Percentiles rank a stretch among this genome's conserved stretches.
These are phyloP conservation scores for Campylomormyrus tamandua DNA, from an alignment of 2,113 vertebrate genomes.

Conservation along the genomic window DNA sequence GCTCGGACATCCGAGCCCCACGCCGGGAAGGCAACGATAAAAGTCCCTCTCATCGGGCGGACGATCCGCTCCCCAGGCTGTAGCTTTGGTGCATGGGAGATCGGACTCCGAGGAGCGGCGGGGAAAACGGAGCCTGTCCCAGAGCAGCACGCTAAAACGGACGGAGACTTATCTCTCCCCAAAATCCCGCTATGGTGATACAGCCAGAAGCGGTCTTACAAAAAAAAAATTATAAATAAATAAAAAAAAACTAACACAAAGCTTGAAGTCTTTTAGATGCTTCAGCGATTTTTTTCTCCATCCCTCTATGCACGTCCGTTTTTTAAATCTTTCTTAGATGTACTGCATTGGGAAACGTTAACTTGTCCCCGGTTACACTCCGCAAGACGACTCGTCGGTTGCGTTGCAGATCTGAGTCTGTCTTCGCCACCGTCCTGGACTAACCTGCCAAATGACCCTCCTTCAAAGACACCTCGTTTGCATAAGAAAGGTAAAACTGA, in stretches of 20 bases:
- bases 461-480: constrained; percentile 79
- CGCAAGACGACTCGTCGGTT: constrained; percentile 36
- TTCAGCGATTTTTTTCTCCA: neutral
- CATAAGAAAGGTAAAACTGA: constrained; percentile 88
- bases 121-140: neutral
- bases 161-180: neutral
- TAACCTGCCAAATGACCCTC: constrained; percentile 76
- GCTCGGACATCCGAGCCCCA: neutral
- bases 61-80: neutral
- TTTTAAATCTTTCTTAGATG: neutral
- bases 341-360: neutral
- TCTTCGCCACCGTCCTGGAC: constrained; percentile 51
- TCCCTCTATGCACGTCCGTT: neutral
- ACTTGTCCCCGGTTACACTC: constrained; percentile 4
- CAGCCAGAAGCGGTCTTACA: neutral
- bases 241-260: neutral
- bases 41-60: neutral
- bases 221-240: neutral
- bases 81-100: neutral
- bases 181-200: constrained; percentile 1
- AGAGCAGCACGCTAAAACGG: neutral
- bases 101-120: neutral
- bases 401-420: constrained; percentile 51
- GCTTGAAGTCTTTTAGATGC: neutral
- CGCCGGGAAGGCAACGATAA: neutral